A percentile compares a stretch with the other conserved stretches of the same genome.
These are phyloP conservation scores for Parnassius apollo DNA, from an alignment of 2,888 invertebrate species.

Conservation along the genomic window DNA sequence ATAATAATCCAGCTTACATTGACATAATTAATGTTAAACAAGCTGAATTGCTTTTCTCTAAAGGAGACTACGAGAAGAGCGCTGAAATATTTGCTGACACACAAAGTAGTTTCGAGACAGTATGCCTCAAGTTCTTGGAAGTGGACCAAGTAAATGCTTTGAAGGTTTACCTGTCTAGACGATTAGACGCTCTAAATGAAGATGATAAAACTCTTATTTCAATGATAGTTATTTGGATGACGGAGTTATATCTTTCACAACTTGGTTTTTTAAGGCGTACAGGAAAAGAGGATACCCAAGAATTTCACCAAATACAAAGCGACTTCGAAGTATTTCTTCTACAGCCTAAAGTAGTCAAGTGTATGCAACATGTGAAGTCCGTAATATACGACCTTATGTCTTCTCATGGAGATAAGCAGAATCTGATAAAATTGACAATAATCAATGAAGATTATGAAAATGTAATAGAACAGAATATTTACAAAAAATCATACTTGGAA, in stretches of 20 bases:
- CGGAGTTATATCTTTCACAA: constrained; percentile 94
- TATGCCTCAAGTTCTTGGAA: constrained; percentile 94
- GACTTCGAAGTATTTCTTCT: constrained; percentile 90
- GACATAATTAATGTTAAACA: constrained; percentile 93
- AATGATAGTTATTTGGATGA: constrained; percentile 96
- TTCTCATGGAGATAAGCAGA: constrained; percentile 96
- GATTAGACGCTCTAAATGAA: constrained; percentile 86
- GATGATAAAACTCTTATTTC: constrained; percentile 94
- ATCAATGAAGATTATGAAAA: constrained; percentile 95
- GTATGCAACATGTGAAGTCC: constrained; percentile 89
- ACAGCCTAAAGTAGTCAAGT: constrained; percentile 86
- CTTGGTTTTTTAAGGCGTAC: constrained; percentile 86
- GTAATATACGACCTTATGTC: constrained; percentile 95
- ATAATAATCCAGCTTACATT: constrained; percentile 88
- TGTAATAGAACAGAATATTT: constrained; percentile 93
- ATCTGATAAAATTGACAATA: constrained; percentile 92
- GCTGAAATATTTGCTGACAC: constrained; percentile 95
- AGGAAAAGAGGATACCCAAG: constrained; percentile 59
- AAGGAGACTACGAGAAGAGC: constrained; percentile 89
- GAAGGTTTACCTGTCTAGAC: constrained; percentile 92
- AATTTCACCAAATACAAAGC: constrained; percentile 84
- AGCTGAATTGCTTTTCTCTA: constrained; percentile 91
- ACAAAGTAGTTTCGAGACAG: constrained; percentile 95
- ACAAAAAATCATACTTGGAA: constrained; percentile 86
- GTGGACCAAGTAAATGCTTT: constrained; percentile 91